Evolutionary conservation across 2,888 invertebrate genomes (phyloP), one percentile per base, ranked within the genome.

Genomic region (Drosophila maculinotata): DNA sequence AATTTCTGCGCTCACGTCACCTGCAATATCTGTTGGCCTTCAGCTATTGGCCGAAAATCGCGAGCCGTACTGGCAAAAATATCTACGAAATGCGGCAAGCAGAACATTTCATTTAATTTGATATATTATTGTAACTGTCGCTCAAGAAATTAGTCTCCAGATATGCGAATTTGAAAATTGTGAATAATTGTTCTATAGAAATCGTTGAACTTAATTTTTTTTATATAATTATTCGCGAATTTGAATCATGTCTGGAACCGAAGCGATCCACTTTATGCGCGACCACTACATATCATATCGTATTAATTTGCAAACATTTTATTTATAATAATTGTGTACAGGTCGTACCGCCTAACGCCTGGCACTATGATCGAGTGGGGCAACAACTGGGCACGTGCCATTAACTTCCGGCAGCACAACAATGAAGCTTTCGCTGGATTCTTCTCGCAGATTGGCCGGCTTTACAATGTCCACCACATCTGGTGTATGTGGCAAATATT

Each of bases 311-410:
- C n/a, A 20, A 20, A 20, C 20, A 20, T 3, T 3, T 4, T 20
- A 4, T 20, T 3, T 3, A 2, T 20, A 20, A 20, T 3, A n/a
- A 10, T 42, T 9, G 1, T 7, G 1, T 49, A 39, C 56, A 91
- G 93, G 4, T 94, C 95, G 82, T 97, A 96, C 91, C 96, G 97
- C 72, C 93, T 99, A 36, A 98, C 98, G 92, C 99, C 99, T 0
- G 99, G 99, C 47, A 99, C 99, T 0, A 99, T 99, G 99, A 99
- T 99, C 79, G 99, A 99, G 92, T 99, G 99, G 99, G 99, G 98
- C 56, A 99, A 99, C 92, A 98, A 99, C 91, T 99, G 99, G 99
- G 98, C 98, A 0, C 94, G 97, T 84, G 99, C 98, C 3, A 97
- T 99, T 52, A 96, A 96, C 84, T 96, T 95, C 92, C 94, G 99